Evolutionary conservation across 2,888 invertebrate genomes (phyloP).

Genomic region (Tenthredo livida): DNA sequence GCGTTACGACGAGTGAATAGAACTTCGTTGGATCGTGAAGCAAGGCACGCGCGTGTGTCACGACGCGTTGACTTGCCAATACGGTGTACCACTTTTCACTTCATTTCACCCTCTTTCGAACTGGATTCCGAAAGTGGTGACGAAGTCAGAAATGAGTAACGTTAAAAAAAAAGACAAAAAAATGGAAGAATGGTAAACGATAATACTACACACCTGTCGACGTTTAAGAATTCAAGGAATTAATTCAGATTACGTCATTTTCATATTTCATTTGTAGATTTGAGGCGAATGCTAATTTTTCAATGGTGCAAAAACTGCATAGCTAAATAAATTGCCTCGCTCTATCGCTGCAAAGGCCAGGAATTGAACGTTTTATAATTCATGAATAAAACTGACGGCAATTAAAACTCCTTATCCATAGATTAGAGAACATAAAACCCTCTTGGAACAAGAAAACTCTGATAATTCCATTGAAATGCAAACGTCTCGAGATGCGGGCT

Average conservation of each 20-base stretch:
- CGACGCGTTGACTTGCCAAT: not conserved
- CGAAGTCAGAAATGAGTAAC: not conserved
- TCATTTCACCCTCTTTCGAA: not conserved
- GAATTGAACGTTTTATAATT: not conserved
- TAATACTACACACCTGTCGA: not conserved
- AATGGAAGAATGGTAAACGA: not conserved
- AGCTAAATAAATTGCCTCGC: not conserved
- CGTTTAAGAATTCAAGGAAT: not conserved
- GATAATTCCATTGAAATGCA: not conserved
- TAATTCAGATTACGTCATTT: not conserved
- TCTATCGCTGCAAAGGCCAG: not conserved
- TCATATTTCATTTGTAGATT: not conserved
- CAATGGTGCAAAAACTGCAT: not conserved
- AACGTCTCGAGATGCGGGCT: slow-evolving; percentile 23
- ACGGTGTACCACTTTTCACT: not conserved
- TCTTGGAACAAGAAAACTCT: slow-evolving; percentile 8
- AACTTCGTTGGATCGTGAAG: slow-evolving; percentile 13
- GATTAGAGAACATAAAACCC: not conserved
- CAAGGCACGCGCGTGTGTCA: slow-evolving; percentile 29
- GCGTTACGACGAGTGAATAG: not conserved
- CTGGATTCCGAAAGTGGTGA: not conserved
- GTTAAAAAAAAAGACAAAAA: not conserved
- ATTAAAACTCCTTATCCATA: not conserved
- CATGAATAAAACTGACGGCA: slow-evolving; percentile 13
- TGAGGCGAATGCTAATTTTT: not conserved